Percentiles rank a stretch among this genome's conserved stretches.
Conservation (phyloP, 2,888 invertebrate species). For the Dione juno region DNA sequence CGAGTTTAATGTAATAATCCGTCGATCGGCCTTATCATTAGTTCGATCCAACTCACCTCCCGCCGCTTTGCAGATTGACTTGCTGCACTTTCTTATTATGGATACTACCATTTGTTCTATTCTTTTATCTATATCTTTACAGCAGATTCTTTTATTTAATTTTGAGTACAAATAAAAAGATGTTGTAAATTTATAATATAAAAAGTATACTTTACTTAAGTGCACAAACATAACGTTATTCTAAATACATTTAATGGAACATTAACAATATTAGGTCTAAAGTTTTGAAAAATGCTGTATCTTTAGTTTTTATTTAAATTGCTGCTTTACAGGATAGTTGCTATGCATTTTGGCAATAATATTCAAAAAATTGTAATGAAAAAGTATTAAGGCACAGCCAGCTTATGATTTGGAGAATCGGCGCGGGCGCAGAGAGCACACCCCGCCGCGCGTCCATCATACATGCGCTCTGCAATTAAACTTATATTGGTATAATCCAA, state of each 20-base stretch:
- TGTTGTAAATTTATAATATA: neutral
- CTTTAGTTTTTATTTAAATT: neutral
- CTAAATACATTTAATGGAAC: neutral
- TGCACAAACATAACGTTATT: neutral
- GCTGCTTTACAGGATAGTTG: neutral
- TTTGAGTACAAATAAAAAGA: neutral
- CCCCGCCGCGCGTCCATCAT: slow-evolving; percentile 80
- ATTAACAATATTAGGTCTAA: neutral
- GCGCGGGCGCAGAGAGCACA: slow-evolving; percentile 68
- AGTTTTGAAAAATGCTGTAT: neutral
- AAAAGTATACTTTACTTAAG: neutral
- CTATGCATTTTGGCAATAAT: neutral
- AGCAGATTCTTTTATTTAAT: neutral
- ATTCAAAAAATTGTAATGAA: neutral
- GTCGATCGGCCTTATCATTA: slow-evolving; percentile 79
- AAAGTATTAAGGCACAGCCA: slow-evolving; percentile 50
- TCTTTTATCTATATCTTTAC: neutral
- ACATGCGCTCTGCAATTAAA: slow-evolving; percentile 72
- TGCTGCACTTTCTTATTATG: slow-evolving; percentile 67
- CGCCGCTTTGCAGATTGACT: slow-evolving; percentile 78
- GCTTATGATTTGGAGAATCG: slow-evolving; percentile 57
- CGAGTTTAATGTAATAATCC: slow-evolving; percentile 79
- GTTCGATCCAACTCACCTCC: slow-evolving; percentile 77
- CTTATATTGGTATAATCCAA: slow-evolving; percentile 76
- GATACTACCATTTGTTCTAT: slow-evolving; percentile 56